Conservation (phyloP, 2,113 vertebrate genomes). For the Thalassarche chlororhynchos region DNA sequence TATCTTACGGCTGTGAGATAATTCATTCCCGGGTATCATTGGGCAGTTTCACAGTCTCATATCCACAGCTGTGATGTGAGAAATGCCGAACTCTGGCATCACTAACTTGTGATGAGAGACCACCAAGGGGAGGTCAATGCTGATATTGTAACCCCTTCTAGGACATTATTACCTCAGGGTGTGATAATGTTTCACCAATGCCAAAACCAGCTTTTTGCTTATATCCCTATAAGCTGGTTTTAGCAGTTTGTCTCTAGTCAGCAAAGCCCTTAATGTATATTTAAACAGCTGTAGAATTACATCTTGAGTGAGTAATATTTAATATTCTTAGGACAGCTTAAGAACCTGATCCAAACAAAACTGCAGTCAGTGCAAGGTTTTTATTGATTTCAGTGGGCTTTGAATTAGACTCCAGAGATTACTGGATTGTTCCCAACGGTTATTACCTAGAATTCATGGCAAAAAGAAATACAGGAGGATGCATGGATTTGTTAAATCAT, state of each 20-base stretch:
- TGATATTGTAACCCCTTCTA: not conserved
- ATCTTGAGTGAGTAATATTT: constrained; percentile 22
- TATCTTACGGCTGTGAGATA: not conserved
- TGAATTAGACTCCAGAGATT: not conserved
- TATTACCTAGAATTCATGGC: not conserved
- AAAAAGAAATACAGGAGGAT: not conserved
- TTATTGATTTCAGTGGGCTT: constrained; percentile 32
- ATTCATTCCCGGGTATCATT: not conserved
- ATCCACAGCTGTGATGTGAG: not conserved
- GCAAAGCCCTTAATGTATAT: constrained; percentile 47
- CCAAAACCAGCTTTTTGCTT: not conserved
- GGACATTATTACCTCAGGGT: not conserved
- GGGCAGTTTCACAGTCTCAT: not conserved
- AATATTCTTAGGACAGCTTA: constrained; percentile 33
- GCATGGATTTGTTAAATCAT: not conserved
- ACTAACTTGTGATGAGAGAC: not conserved
- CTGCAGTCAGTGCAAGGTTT: not conserved
- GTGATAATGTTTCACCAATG: not conserved
- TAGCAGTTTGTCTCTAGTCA: constrained; percentile 5
- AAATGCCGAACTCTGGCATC: not conserved
- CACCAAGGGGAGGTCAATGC: not conserved
- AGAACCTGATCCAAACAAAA: constrained; percentile 23
- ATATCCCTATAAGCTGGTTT: not conserved
- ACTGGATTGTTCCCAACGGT: not conserved
- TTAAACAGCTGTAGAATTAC: constrained; percentile 38